Conservation (phyloP, 2,797 vertebrate species). For the Lateolabrax maculatus region DNA sequence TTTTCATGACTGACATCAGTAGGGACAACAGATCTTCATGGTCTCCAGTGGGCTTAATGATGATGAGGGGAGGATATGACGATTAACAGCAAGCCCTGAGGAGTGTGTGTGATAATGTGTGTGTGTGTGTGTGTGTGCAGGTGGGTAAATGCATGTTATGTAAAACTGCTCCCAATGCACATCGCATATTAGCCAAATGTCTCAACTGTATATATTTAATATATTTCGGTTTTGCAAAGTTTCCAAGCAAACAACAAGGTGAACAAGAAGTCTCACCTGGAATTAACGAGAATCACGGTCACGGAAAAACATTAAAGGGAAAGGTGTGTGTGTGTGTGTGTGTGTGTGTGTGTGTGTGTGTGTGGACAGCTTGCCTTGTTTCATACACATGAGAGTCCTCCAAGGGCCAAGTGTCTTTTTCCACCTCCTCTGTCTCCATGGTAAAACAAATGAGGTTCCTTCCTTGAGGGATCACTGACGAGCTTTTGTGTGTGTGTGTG, state of each 20-base stretch:
- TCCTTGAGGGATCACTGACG: constrained; percentile 29
- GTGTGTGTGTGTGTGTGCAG: background rate
- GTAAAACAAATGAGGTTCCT: constrained; percentile 55
- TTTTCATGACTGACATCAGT: constrained; percentile 21
- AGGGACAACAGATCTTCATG: constrained; percentile 11
- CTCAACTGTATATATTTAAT: background rate
- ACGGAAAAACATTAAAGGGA: background rate
- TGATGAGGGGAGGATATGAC: constrained; percentile 34
- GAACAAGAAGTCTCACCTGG: background rate
- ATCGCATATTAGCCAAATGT: background rate
- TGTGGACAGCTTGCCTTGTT: constrained; percentile 12
- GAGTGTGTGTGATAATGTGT: constrained; percentile 3
- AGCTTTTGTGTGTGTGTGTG: constrained; percentile 27
- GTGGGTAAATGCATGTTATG: background rate
- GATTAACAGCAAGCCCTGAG: constrained; percentile 26
- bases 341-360: constrained; percentile 8
- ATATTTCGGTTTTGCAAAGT: background rate
- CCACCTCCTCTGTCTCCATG: constrained; percentile 57
- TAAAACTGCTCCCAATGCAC: constrained; percentile 8
- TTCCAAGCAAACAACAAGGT: background rate
- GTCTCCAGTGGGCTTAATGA: constrained; percentile 21
- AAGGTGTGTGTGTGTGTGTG: constrained; percentile 17
- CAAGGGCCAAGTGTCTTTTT: constrained; percentile 48
- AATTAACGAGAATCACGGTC: background rate
- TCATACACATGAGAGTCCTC: constrained; percentile 24